These are phyloP conservation scores for Hetaerina americana DNA, from an alignment of 1,140 invertebrate species.

Conservation along the genomic window DNA sequence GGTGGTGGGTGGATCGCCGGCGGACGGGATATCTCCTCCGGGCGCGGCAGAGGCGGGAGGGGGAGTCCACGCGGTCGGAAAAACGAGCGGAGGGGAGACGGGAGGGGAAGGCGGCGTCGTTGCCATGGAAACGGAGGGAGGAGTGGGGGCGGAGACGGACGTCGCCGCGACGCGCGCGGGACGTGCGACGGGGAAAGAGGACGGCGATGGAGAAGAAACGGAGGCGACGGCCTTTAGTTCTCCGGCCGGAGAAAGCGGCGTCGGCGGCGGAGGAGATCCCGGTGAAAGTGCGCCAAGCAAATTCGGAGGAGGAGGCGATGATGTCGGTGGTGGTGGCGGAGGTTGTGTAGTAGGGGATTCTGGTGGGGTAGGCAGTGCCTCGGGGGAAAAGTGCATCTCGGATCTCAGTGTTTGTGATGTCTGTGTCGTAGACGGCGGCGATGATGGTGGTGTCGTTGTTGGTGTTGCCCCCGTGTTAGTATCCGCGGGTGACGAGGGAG, in stretches of 20 bases:
- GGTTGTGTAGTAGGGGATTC: not conserved
- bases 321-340: not conserved
- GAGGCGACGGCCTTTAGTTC: no score
- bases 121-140: not conserved
- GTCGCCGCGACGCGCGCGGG: not conserved
- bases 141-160: not conserved
- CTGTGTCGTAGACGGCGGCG: not conserved
- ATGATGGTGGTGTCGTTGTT: not conserved
- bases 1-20: not conserved
- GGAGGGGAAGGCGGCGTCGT: not conserved
- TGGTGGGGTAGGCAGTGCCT: not conserved
- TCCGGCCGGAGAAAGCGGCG: not conserved
- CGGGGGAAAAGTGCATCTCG: not conserved
- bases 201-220: not conserved
- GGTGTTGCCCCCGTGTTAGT: not conserved
- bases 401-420: not conserved
- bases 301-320: slow-evolving; percentile 2
- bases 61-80: no score
- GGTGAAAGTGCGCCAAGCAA: not conserved
- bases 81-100: not conserved
- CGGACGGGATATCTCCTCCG: not conserved
- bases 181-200: not conserved
- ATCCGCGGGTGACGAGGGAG: not conserved
- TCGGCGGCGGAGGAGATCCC: not conserved
- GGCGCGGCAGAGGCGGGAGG: not conserved